Base-by-base conservation (phyloP, 2,888 invertebrate species). In the Drosophila picticornis region DNA sequence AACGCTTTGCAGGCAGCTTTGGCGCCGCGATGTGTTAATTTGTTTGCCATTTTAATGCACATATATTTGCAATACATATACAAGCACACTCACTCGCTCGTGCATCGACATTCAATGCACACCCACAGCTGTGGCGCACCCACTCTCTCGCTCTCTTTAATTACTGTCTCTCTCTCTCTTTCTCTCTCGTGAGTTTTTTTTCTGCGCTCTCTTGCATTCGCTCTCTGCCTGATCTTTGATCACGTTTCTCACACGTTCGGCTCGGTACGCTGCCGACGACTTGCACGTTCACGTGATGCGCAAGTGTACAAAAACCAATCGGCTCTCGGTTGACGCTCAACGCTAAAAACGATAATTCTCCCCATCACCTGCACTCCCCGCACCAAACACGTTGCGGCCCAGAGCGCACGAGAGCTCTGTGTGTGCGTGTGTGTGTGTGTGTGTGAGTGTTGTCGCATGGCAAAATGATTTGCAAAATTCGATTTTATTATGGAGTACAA, bases 181-280 rank as follows among this genome's bases (percentile, higher is more conserved):
- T 29, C 11, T 36, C 55, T 43, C 27, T 13, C 29, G 36, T 25
- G 25, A 22, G 38, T 38, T 27, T 19, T 9, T 9, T 6, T 19
- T 36, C 50, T 29, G 38, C 56, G 19, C 50, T 29, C 62, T 64
- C 63, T 22, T 61, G 48, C 57, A 34, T 70, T 48, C 71, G 27
- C 78, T 52, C 51, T 75, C 66, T 48, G 68, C 48, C 66, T 83
- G 91, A 90, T 83, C 88, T 89, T 90, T 88, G 91, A 90, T 90
- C 90, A 90, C 90, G 90, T 90, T 90, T 91, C 82, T 76, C 80
- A 85, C 90, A 90, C 90, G 87, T 85, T 85, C 84, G 72, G 73
- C 65, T 71, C 80, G 83, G 70, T 75, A 58, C 63, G 66, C 81
- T 72, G 63, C 53, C 78, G 78, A 89, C 88, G 85, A 89, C 83